A percentile compares a stretch with the other conserved stretches of the same genome.
Evolutionary conservation across 2,888 invertebrate species (phyloP).

Genomic region (Apantesis nais): DNA sequence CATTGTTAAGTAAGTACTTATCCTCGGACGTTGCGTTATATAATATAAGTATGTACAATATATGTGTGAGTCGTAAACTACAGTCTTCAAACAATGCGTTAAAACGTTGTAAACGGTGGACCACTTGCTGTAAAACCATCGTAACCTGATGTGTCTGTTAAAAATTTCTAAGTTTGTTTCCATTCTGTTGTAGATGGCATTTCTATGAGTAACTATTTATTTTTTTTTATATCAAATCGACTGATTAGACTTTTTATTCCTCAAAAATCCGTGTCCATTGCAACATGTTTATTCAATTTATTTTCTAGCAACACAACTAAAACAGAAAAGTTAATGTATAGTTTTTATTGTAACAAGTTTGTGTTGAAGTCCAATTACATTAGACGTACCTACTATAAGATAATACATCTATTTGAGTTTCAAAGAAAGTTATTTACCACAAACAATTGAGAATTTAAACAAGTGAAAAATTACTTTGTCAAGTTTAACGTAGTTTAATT

Average conservation of each 20-base stretch:
- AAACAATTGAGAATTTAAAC: neutral
- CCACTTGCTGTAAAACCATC: slow-evolving; percentile 15
- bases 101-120: slow-evolving; percentile 10
- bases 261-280: neutral
- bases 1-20: slow-evolving; percentile 10
- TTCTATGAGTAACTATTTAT: neutral
- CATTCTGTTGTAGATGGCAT: neutral
- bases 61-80: slow-evolving; percentile 11
- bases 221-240: neutral
- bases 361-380: neutral
- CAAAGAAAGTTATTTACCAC: neutral
- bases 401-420: neutral
- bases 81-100: slow-evolving; percentile 12
- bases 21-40: slow-evolving; percentile 5
- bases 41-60: neutral
- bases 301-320: neutral
- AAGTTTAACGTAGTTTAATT: neutral
- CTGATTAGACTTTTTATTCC: neutral
- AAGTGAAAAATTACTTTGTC: neutral
- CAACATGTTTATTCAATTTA: neutral
- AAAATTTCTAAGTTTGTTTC: neutral
- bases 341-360: neutral
- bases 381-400: neutral
- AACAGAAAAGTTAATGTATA: neutral
- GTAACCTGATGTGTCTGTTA: slow-evolving; percentile 1